These are phyloP conservation scores for Zhuqinia jingwanae DNA, from an alignment of 2,888 invertebrate species.

Conservation along the genomic window DNA sequence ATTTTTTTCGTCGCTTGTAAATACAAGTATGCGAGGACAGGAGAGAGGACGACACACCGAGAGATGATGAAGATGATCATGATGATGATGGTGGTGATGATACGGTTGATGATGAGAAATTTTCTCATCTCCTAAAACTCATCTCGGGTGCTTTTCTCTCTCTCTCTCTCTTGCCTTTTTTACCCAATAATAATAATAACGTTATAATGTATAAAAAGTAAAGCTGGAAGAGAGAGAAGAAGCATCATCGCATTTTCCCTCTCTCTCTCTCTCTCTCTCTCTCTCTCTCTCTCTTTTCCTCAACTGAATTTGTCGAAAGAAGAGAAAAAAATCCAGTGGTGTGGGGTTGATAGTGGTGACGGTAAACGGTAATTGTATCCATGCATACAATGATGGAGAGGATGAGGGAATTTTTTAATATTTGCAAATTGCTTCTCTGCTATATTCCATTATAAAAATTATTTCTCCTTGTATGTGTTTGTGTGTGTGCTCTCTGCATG, in stretches of 20 bases:
- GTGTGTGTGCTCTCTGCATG: conserved; percentile 21
- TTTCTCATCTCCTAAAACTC: conserved; percentile 72
- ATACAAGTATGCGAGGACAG: conserved; percentile 41
- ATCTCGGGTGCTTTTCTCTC: conserved; percentile 60
- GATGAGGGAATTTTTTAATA: conserved; percentile 78
- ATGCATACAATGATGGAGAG: conserved; percentile 63
- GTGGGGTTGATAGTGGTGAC: background rate
- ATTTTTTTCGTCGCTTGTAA: conserved; percentile 44
- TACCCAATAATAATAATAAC: conserved; percentile 47
- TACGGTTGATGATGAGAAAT: conserved; percentile 68
- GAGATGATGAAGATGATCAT: conserved; percentile 46
- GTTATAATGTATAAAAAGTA: conserved; percentile 61
- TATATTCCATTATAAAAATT: conserved; percentile 79
- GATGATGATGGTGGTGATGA: conserved; percentile 60
- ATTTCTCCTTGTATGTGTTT: conserved; percentile 75
- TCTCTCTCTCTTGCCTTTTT: conserved; percentile 43
- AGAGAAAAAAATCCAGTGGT: conserved; percentile 55
- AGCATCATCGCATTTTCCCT: conserved; percentile 33
- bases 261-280: conserved; percentile 39
- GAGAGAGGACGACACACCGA: conserved; percentile 49
- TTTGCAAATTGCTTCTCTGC: conserved; percentile 79
- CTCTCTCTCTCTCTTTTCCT: conserved; percentile 48
- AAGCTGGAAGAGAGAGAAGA: conserved; percentile 52
- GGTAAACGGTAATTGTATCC: conserved; percentile 47
- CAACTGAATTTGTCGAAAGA: conserved; percentile 69